Conservation (phyloP, 2,113 vertebrate genomes). For the Herpetotheres cachinnans region DNA sequence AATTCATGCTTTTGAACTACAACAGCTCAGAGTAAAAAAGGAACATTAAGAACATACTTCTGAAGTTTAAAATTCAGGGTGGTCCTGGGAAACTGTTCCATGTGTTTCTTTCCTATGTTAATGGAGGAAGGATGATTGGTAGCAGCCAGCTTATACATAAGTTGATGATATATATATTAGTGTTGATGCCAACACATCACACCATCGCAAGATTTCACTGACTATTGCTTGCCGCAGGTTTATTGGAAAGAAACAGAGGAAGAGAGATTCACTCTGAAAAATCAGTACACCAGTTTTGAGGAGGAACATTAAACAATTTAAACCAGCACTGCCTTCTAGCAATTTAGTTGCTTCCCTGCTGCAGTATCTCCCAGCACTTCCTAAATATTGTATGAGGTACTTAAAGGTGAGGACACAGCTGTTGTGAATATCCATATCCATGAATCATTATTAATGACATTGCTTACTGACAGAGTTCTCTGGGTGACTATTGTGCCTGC, state of each 20-base stretch:
- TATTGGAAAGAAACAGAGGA: background rate
- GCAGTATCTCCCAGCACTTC: slow-evolving; percentile 65
- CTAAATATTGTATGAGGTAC: slow-evolving; percentile 75
- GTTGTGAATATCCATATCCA: slow-evolving; percentile 71
- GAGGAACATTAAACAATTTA: slow-evolving; percentile 64
- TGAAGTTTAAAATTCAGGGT: background rate
- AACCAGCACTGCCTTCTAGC: slow-evolving; percentile 49
- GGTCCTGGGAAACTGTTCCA: background rate
- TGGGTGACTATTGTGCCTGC: slow-evolving; percentile 20
- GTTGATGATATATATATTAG: background rate
- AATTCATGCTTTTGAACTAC: background rate
- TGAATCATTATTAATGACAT: slow-evolving; percentile 72
- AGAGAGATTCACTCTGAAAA: slow-evolving; percentile 33
- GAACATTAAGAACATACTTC: background rate
- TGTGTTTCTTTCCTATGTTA: background rate
- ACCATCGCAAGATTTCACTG: background rate
- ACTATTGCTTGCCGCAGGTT: background rate
- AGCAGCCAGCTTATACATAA: background rate
- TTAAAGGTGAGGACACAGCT: slow-evolving; percentile 75
- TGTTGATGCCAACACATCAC: background rate
- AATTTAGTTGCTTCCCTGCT: slow-evolving; percentile 71
- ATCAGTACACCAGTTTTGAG: slow-evolving; percentile 26
- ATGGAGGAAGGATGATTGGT: background rate
- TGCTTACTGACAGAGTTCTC: slow-evolving; percentile 67
- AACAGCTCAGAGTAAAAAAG: background rate